Conservation (phyloP, 2,888 invertebrate species). For the Deroplatys truncata region DNA sequence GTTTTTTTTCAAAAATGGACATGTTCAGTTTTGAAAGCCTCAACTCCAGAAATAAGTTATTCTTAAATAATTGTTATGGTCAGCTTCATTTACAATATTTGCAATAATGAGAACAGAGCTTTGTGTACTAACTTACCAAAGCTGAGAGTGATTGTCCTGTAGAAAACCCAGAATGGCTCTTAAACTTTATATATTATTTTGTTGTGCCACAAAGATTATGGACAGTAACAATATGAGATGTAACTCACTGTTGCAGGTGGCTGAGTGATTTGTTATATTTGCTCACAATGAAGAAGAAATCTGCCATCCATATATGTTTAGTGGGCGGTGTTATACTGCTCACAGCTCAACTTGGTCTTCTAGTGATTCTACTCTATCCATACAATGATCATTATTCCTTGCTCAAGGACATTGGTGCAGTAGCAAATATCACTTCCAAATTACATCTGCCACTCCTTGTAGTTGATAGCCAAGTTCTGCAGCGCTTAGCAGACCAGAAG, state of each 20-base stretch:
- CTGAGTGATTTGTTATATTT: not conserved
- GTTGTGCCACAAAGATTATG: not conserved
- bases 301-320: conserved; percentile 25
- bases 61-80: not conserved
- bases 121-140: not conserved
- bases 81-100: not conserved
- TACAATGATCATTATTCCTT: not conserved
- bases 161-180: not conserved
- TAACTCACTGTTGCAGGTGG: not conserved
- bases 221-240: not conserved
- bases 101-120: not conserved
- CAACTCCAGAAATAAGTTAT: not conserved
- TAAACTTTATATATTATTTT: not conserved
- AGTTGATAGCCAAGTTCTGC: conserved; percentile 19
- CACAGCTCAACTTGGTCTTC: conserved; percentile 21
- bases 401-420: conserved; percentile 9
- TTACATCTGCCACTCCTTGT: conserved; percentile 18
- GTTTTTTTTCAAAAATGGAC: too few species aligned
- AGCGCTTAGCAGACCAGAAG: not conserved
- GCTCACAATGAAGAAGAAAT: conserved; percentile 25
- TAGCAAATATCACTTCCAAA: conserved; percentile 23
- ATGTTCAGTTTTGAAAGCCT: too few species aligned
- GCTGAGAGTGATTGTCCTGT: not conserved
- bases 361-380: conserved; percentile 22
- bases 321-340: conserved; percentile 22